A percentile compares a stretch with the other conserved stretches of the same genome.
phyloP scores from a whole-genome alignment of 2,888 invertebrate species.

The Eristalis tenax region DNA sequence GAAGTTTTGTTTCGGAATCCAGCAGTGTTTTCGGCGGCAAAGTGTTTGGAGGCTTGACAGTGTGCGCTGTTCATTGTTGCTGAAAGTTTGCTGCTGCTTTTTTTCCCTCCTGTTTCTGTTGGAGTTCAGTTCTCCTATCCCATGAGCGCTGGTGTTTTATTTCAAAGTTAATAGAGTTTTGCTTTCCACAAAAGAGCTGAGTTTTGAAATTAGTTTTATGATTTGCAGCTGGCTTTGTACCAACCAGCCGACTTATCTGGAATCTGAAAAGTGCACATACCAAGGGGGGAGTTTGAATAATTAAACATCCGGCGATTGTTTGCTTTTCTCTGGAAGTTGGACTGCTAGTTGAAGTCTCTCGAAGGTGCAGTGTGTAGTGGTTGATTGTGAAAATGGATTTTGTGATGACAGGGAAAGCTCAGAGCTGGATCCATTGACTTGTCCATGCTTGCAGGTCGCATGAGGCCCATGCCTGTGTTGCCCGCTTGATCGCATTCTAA shows the following conservation, averaged over 20 bases:
- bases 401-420: too few relatives aligned
- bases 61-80: background rate
- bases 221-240: slow-evolving; percentile 8
- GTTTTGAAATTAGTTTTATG: slow-evolving; percentile 40
- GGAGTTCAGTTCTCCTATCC: background rate
- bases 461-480: too few relatives aligned
- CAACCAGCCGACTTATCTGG: background rate
- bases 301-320: too few relatives aligned
- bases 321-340: too few relatives aligned
- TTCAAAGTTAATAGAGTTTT: slow-evolving; percentile 44
- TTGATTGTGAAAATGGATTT: too few relatives aligned
- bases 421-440: too few relatives aligned
- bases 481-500: too few relatives aligned
- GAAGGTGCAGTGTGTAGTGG: too few relatives aligned
- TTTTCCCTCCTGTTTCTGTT: background rate
- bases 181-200: slow-evolving; percentile 14
- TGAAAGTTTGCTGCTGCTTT: background rate
- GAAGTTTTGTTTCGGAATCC: slow-evolving; percentile 5
- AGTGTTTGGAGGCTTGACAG: slow-evolving; percentile 19
- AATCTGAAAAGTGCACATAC: background rate
- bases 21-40: background rate
- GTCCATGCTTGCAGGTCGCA: too few relatives aligned
- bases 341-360: too few relatives aligned
- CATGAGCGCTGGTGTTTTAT: slow-evolving; percentile 26
- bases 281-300: background rate